Percentiles rank a stretch among this genome's conserved stretches.
phyloP scores from a whole-genome alignment of 2,797 vertebrate genomes.

The Hypotaenidia okinawae region DNA sequence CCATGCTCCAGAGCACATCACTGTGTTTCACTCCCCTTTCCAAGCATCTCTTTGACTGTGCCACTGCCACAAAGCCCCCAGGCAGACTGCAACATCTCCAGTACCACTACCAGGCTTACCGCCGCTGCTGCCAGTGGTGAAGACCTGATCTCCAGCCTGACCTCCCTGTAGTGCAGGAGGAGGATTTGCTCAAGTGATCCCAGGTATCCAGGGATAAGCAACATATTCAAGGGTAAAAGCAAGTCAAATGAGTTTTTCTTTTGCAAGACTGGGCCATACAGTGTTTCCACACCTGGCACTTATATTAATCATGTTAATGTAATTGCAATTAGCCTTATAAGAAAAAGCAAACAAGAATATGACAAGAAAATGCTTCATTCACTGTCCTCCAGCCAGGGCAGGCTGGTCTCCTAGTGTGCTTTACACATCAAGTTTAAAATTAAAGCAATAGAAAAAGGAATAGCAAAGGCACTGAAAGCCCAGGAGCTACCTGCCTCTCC shows the following conservation, averaged over 20 bases:
- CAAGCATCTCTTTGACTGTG: not conserved
- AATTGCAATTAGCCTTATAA: constrained; percentile 11
- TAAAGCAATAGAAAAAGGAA: not conserved
- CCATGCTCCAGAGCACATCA: not conserved
- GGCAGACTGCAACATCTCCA: not conserved
- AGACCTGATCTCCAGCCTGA: not conserved
- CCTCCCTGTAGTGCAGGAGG: not conserved
- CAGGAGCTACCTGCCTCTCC: not conserved
- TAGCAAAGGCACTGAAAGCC: not conserved
- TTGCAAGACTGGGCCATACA: not conserved
- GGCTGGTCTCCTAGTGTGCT: not conserved
- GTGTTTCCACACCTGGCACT: not conserved
- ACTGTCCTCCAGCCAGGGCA: not conserved
- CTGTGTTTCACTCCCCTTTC: not conserved
- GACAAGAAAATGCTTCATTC: not conserved
- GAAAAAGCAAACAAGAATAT: constrained; percentile 8
- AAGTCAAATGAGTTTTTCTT: not conserved
- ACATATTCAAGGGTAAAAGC: not conserved
- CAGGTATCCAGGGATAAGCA: not conserved
- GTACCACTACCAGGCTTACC: not conserved
- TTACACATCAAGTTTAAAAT: not conserved
- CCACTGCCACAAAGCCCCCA: not conserved
- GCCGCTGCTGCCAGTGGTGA: not conserved
- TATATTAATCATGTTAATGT: constrained; percentile 11
- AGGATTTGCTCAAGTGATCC: not conserved